Evolutionary conservation across 2,888 invertebrate species (phyloP).

Genomic region (Apotomis turbidana): DNA sequence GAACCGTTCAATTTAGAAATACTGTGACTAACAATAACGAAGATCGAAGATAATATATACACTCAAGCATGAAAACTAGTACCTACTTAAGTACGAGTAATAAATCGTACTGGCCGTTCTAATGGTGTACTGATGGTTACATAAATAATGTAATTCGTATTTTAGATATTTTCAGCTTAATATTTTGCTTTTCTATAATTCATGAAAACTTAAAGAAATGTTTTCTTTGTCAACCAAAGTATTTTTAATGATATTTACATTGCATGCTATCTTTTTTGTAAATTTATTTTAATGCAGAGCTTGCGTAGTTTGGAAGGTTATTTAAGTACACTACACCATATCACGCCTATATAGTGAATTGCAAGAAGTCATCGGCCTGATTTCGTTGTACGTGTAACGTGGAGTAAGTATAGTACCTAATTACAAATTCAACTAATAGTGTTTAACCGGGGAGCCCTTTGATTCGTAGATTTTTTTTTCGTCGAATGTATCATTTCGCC

Average conservation of each 20-base stretch:
- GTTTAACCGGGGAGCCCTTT: too few species aligned
- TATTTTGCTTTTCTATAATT: background rate
- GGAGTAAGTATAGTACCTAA: too few species aligned
- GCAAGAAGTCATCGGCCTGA: background rate
- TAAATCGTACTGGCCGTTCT: background rate
- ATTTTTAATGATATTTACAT: background rate
- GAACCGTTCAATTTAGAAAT: too few species aligned
- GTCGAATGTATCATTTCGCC: too few species aligned
- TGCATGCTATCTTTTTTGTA: background rate
- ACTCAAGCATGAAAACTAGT: background rate
- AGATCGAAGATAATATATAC: background rate
- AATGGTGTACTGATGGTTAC: background rate
- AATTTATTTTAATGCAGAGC: constrained; percentile 4
- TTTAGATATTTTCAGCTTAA: constrained; percentile 43
- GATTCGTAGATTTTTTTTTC: too few species aligned
- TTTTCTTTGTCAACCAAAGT: background rate
- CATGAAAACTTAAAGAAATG: too few species aligned
- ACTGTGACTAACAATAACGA: too few species aligned
- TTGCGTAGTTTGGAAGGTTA: constrained; percentile 2
- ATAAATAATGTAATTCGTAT: constrained; percentile 55
- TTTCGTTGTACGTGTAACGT: too few species aligned
- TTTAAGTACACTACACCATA: background rate
- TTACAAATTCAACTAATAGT: too few species aligned
- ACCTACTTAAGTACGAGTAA: background rate
- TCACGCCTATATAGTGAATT: background rate